phyloP scores from a whole-genome alignment of 2,888 invertebrate genomes.

The Acanthosepion esculentum region DNA sequence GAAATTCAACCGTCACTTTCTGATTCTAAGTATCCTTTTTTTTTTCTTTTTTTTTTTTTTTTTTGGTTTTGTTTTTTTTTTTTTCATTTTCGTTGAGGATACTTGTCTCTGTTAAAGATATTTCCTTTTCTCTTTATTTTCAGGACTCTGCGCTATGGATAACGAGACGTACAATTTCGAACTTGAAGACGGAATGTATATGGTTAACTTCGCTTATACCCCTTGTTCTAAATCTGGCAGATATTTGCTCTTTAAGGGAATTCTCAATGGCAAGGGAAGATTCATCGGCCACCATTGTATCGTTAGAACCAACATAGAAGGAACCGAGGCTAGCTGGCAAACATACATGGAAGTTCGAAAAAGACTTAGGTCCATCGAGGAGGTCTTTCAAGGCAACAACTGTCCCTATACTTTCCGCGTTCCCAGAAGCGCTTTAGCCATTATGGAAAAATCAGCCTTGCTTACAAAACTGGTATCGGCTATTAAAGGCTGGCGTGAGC shows the following conservation, averaged over 20 bases:
- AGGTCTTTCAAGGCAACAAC: not conserved
- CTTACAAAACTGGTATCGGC: not conserved
- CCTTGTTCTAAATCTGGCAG: not conserved
- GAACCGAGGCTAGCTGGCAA: not conserved
- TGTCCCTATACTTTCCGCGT: not conserved
- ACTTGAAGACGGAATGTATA: not conserved
- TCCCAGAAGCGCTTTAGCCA: not conserved
- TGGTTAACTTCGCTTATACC: not conserved
- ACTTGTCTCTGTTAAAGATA: not conserved
- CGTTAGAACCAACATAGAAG: not conserved
- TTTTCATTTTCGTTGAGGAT: not conserved
- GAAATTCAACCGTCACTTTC: too few relatives aligned
- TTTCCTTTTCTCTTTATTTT: not conserved
- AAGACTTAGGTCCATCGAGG: not conserved
- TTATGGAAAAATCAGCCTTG: not conserved
- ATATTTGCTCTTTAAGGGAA: not conserved
- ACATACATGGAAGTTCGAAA: not conserved
- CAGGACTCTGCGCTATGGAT: not conserved
- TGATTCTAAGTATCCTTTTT: not conserved
- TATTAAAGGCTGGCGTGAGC: not conserved
- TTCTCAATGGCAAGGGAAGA: not conserved
- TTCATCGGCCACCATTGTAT: not conserved
- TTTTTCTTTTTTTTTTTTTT: not conserved
- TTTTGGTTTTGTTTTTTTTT: not conserved
- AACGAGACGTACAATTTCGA: not conserved